Base-by-base conservation (phyloP, 1,140 invertebrate species). In the Archegozetes longisetosus region DNA sequence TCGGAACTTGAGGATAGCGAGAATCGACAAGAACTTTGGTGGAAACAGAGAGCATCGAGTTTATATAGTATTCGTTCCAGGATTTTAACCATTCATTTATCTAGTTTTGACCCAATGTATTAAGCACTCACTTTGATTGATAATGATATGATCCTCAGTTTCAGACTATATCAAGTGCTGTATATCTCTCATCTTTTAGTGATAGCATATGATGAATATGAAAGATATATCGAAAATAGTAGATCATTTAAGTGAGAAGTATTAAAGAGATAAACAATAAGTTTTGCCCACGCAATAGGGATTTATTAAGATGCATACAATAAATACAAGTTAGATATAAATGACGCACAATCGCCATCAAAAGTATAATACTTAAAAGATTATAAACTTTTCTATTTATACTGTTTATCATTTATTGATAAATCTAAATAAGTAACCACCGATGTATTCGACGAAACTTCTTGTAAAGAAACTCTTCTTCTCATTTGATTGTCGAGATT, bases 331-430 rank as follows among this genome's bases (percentile, higher is more conserved):
- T 40, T 9, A 40, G 6, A 40, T 40, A 40, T 40, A 40, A n/a
- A n/a, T n/a, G n/a, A n/a, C n/a, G n/a, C n/a, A n/a, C n/a, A n/a
- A n/a, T 1, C 98, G 92, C 80, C 98, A 98, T 87, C 17, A 40
- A 91, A 72, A 57, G 82, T 68, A 61, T 76, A 67, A 66, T 69
- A 60, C 60, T 32, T 12, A 49, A 57, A 27, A 49, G 51, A 14
- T 22, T 14, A 47, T 24, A 17, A 9, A 9, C 17, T 40, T 40
- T 40, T 40, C 17, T 17, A 40, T 40, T 40, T 40, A 40, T 9
- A 40, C 17, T 40, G 6, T 9, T 40, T 40, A 9, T 40, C 32
- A 17, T 40, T 40, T 40, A 40, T 17, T 9, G 32, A 40, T 40
- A 40, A 40, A 40, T 40, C 32, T 9, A 40, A 17, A 40, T 9